Percentiles rank a stretch among this genome's conserved stretches.
Evolutionary conservation across 1,140 invertebrate genomes (phyloP).

Genomic region (Cherax quadricarinatus): DNA sequence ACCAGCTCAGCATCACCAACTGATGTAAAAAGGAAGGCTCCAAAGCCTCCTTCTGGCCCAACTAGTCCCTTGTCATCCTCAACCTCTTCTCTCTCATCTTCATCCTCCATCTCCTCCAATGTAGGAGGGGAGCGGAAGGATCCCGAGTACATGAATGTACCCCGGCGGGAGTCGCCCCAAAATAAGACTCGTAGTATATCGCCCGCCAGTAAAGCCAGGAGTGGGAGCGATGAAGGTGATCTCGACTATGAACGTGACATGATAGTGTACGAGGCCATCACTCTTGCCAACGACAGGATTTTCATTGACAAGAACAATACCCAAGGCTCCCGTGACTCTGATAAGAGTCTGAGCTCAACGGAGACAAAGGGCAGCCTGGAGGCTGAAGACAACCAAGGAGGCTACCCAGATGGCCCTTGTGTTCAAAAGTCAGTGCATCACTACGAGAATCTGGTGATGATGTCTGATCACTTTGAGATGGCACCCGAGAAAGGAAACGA

Average conservation of each 20-base stretch:
- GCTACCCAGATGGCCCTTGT: constrained; percentile 37
- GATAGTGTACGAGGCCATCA: constrained; percentile 82
- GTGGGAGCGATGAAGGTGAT: constrained; percentile 77
- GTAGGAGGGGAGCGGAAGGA: constrained; percentile 69
- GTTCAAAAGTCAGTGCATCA: constrained; percentile 71
- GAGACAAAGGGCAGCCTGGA: constrained; percentile 46
- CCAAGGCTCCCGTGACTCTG: constrained; percentile 76
- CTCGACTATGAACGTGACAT: constrained; percentile 80
- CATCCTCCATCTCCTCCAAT: constrained; percentile 71
- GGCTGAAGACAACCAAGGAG: constrained; percentile 31
- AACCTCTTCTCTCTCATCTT: constrained; percentile 69
- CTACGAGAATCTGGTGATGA: constrained; percentile 72
- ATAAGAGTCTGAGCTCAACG: constrained; percentile 51
- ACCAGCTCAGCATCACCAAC: constrained; percentile 20
- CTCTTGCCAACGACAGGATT: constrained; percentile 81
- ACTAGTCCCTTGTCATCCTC: constrained; percentile 63
- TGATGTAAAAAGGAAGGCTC: constrained; percentile 59
- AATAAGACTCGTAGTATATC: constrained; percentile 89
- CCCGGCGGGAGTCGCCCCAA: constrained; percentile 84
- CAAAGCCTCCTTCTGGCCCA: constrained; percentile 18
- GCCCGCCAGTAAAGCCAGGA: constrained; percentile 35
- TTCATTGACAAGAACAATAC: constrained; percentile 77
- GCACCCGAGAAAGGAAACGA: constrained; percentile 16
- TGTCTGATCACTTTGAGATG: constrained; percentile 49
- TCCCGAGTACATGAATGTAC: constrained; percentile 79